These are phyloP conservation scores for Nestor notabilis DNA, from an alignment of 2,113 vertebrate genomes.

Conservation along the genomic window DNA sequence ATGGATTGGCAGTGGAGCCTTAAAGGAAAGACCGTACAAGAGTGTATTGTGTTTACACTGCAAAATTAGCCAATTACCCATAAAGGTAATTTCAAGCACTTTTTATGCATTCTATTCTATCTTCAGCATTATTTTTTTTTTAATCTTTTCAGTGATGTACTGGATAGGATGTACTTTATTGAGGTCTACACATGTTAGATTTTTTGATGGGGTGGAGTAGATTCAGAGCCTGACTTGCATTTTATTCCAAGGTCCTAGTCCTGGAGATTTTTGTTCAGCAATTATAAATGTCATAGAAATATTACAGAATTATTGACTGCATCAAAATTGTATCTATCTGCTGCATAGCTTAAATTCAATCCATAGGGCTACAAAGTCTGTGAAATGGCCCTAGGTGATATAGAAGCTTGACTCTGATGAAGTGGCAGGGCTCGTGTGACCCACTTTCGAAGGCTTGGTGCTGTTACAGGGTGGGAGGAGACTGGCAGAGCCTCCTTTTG, in stretches of 20 bases:
- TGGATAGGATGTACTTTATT: neutral
- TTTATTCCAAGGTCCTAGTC: neutral
- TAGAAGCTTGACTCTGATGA: neutral
- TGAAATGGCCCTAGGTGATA: neutral
- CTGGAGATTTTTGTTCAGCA: neutral
- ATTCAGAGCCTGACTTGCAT: neutral
- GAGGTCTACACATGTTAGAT: neutral
- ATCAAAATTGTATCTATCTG: neutral
- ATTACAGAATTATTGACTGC: neutral
- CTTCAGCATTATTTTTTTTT: neutral
- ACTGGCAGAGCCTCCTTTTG: neutral
- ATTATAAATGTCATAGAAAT: neutral
- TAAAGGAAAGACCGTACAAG: neutral
- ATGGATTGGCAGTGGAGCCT: neutral
- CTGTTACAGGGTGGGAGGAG: neutral
- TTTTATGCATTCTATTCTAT: neutral
- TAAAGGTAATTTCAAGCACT: neutral
- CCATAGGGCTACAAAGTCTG: neutral
- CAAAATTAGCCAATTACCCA: neutral
- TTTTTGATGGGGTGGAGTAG: neutral
- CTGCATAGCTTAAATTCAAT: neutral
- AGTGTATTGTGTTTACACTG: neutral
- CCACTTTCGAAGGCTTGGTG: conserved; percentile 1
- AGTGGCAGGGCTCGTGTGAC: neutral
- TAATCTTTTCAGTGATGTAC: neutral